Evolutionary conservation across 1,140 invertebrate species (phyloP).

Genomic region (Polypedilum pembai): DNA sequence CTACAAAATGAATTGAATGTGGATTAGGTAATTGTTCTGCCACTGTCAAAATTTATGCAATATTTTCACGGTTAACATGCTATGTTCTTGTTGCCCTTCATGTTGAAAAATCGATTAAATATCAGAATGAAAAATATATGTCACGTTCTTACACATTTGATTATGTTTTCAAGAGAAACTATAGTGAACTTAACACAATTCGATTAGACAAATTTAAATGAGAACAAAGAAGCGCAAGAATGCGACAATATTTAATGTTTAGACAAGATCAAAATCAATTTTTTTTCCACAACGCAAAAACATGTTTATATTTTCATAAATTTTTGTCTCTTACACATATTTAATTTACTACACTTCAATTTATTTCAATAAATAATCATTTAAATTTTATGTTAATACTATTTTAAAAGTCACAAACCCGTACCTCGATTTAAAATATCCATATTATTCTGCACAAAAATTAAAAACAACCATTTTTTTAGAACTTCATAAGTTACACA

Average conservation of each 20-base stretch:
- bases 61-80: background rate
- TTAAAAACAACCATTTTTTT: background rate
- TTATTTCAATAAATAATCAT: background rate
- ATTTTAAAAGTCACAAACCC: background rate
- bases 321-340: background rate
- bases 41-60: background rate
- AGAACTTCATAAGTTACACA: background rate
- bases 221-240: background rate
- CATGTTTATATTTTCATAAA: background rate
- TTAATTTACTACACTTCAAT: background rate
- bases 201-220: too few species aligned
- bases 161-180: too few species aligned
- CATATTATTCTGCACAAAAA: constrained; percentile 3
- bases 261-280: background rate
- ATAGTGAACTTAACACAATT: too few species aligned
- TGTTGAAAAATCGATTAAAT: too few species aligned
- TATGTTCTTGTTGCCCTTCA: background rate
- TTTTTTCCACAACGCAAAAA: background rate
- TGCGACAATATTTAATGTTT: background rate
- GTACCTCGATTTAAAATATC: constrained; percentile 13
- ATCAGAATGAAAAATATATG: too few species aligned
- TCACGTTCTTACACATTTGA: too few species aligned
- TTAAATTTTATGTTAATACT: background rate
- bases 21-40: background rate
- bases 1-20: background rate